Evolutionary conservation across 2,113 vertebrate species (phyloP), one percentile per base, ranked within the genome.

Genomic region (Sylvilagus bachmani): DNA sequence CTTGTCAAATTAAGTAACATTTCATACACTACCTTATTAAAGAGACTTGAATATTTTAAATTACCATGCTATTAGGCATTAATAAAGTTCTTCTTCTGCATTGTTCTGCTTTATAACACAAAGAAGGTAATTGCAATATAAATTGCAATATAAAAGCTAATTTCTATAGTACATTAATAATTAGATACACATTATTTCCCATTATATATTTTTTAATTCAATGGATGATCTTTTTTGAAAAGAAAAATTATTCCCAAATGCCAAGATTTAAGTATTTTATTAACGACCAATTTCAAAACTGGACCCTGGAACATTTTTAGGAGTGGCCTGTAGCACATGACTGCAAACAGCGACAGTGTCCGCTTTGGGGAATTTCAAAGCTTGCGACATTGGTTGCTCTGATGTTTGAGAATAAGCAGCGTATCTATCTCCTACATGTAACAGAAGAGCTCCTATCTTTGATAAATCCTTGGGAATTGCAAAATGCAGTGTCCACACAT

Each of bases 1-100:
- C 98, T 99, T 99, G 98, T 98, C 98, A 98, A 99, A 98, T 99
- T 99, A 98, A 98, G 98, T 98, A 99, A 98, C 98, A 98, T 98
- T 98, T 98, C 97, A 98, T 98, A 98, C 96, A 97, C 98, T 98
- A 98, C 97, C 97, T 98, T 99, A 98, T 98, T 98, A 98, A 98
- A 98, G 96, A 98, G 98, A 98, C 97, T 96, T 27, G 97, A 98
- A 98, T 98, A 98, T 98, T 98, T 99, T 98, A 99, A 99, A 99
- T 98, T 98, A 97, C 98, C 94, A 97, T 98, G 98, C 98, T 98
- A 98, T 99, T 98, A 99, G 97, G 96, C 97, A 98, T 98, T 98
- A 99, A 98, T 98, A 98, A 98, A 98, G 97, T 98, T 98, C 97
- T 98, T 98, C 95, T 95, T 98, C 97, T 98, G 97, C 97, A 98